Conservation (phyloP, 2,797 vertebrate genomes). For the Anableps anableps region DNA sequence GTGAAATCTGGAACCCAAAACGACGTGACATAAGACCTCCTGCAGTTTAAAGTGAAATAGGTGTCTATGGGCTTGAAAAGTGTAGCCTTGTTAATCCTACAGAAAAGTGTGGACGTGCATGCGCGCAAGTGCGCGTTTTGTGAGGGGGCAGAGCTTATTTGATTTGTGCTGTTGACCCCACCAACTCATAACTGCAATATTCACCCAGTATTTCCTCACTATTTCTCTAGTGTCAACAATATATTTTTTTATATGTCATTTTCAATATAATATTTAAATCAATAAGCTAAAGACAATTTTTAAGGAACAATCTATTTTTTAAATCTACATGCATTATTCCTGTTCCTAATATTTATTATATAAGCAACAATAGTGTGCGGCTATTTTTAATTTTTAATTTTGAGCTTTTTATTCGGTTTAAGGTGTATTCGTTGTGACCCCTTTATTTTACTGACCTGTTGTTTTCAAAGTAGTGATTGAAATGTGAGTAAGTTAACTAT, state of each 20-base stretch:
- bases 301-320: background rate
- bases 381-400: background rate
- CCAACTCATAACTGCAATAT: conserved; percentile 25
- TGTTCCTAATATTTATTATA: background rate
- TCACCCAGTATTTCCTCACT: background rate
- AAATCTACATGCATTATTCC: too few relatives aligned
- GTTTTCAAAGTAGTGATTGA: background rate
- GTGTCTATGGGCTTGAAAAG: conserved; percentile 48
- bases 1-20: conserved; percentile 55
- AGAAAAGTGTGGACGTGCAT: conserved; percentile 49
- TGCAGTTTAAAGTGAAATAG: conserved; percentile 43
- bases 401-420: background rate
- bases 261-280: background rate
- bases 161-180: conserved; percentile 66
- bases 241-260: background rate
- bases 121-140: conserved; percentile 51
- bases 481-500: too few relatives aligned
- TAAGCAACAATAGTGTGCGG: background rate
- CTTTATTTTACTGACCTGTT: background rate
- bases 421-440: background rate
- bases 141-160: conserved; percentile 70
- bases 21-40: conserved; percentile 52
- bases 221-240: background rate
- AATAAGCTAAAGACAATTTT: background rate
- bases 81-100: conserved; percentile 49